Percentiles rank a stretch among this genome's conserved stretches.
Conservation (phyloP, 2,113 vertebrate genomes). For the Gasterosteus aculeatus region DNA sequence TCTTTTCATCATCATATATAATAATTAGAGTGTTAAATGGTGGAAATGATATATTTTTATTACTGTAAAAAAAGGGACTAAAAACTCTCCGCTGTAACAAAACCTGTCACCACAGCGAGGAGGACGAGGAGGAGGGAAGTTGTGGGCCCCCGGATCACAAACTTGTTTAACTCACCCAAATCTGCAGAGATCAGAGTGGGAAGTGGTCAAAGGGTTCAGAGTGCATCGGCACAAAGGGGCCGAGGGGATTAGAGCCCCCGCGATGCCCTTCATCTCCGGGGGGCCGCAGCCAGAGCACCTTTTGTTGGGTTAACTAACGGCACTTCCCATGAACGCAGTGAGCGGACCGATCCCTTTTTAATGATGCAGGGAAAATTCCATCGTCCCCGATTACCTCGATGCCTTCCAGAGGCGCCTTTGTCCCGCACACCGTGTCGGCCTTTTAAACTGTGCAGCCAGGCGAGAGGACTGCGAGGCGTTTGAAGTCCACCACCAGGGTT, state of each 20-base stretch:
- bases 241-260: slow-evolving; percentile 70
- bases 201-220: slow-evolving; percentile 71
- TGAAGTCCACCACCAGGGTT: slow-evolving; percentile 56
- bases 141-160: slow-evolving; percentile 49
- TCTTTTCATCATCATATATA: neutral
- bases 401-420: slow-evolving; percentile 64
- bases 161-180: slow-evolving; percentile 69
- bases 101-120: slow-evolving; percentile 24
- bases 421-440: slow-evolving; percentile 59
- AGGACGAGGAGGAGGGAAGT: slow-evolving; percentile 4
- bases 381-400: slow-evolving; percentile 64
- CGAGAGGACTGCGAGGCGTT: slow-evolving; percentile 48
- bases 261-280: slow-evolving; percentile 74
- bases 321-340: slow-evolving; percentile 70
- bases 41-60: neutral
- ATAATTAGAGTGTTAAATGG: neutral
- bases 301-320: slow-evolving; percentile 75
- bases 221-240: slow-evolving; percentile 69
- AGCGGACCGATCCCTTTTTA: slow-evolving; percentile 78
- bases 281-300: slow-evolving; percentile 71
- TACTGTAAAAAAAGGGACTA: neutral
- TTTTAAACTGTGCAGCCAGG: slow-evolving; percentile 73
- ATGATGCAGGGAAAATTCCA: slow-evolving; percentile 79
- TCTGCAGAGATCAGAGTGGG: slow-evolving; percentile 71
- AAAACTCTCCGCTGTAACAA: slow-evolving; percentile 3